Evolutionary conservation across 2,113 vertebrate species (phyloP), one percentile per base, ranked within the genome.

Genomic region (Corythornis vintsioides): DNA sequence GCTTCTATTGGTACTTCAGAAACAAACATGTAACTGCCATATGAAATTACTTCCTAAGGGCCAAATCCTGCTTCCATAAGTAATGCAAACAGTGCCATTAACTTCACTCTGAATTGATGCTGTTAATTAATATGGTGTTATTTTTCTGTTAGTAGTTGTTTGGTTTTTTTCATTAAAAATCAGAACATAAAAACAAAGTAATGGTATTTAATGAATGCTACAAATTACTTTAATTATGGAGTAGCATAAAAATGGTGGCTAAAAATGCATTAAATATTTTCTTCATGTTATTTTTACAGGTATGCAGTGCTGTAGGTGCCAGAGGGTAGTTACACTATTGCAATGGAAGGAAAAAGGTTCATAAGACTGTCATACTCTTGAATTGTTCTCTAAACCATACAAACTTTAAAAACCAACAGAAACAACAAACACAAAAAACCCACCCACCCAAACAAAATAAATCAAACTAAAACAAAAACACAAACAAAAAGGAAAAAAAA

Each of bases 211-310:
- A 85, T 83, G 86, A 55, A 71, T 35, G 26, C 47, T 91, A 93
- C 92, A 95, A 96, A 96, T 97, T 95, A 93, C 73, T 92, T 94
- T 94, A 92, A 96, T 96, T 92, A 96, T 88, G 76, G 42, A 81
- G 26, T 48, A 88, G 33, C 38, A 94, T 88, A 94, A 92, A 90
- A 88, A 93, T 38, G 38, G 43, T 90, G 52, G 64, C 77, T 95
- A 86, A 96, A 97, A 94, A 88, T 90, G 77, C 21, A 56, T 53
- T 61, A 81, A 75, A 87, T 85, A 85, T 78, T 94, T 88, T 76
- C 48, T 28, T 84, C 21, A 13, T 90, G 48, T 50, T 89, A 24
- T 89, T 94, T 76, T 59, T 79, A 55, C 79, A 95, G 83, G 64
- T 94, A 71, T 63, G 57, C 7, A 67, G 31, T 72, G 33, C 11